phyloP scores from a whole-genome alignment of 2,113 vertebrate genomes.

The Cynoglossus semilaevis region DNA sequence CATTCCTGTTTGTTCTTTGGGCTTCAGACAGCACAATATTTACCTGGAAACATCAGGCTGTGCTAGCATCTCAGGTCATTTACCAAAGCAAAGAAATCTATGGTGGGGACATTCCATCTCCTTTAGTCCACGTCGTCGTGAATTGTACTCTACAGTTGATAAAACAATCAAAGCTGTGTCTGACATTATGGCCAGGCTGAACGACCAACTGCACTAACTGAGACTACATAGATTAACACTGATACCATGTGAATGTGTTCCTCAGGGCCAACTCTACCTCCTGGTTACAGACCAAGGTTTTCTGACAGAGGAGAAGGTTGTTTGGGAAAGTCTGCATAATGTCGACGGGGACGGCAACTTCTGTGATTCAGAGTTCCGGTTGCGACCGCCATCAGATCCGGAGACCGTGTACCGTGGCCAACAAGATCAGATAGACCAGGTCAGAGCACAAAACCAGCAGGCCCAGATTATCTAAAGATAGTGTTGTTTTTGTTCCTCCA shows the following conservation, averaged over 20 bases:
- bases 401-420: constrained; percentile 93
- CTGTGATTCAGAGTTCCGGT: constrained; percentile 93
- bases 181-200: neutral
- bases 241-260: constrained; percentile 31
- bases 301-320: constrained; percentile 96
- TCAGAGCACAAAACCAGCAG: constrained; percentile 60
- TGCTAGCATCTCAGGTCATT: no score
- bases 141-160: constrained; percentile 28
- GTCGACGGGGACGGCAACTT: constrained; percentile 97
- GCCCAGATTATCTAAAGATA: no score
- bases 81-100: no score
- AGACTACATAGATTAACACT: neutral
- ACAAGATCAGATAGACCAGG: constrained; percentile 99
- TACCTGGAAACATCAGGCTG: no score
- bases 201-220: neutral
- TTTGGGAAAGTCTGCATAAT: constrained; percentile 98
- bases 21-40: no score
- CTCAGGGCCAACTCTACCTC: constrained; percentile 92
- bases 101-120: no score
- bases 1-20: no score
- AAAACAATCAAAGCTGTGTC: constrained; percentile 43
- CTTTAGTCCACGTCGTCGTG: constrained; percentile 32
- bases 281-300: constrained; percentile 98
- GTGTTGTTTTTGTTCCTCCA: constrained; percentile 17
- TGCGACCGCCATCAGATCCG: constrained; percentile 94